phyloP scores from a whole-genome alignment of 2,888 invertebrate species.

The Acleris cristana region DNA sequence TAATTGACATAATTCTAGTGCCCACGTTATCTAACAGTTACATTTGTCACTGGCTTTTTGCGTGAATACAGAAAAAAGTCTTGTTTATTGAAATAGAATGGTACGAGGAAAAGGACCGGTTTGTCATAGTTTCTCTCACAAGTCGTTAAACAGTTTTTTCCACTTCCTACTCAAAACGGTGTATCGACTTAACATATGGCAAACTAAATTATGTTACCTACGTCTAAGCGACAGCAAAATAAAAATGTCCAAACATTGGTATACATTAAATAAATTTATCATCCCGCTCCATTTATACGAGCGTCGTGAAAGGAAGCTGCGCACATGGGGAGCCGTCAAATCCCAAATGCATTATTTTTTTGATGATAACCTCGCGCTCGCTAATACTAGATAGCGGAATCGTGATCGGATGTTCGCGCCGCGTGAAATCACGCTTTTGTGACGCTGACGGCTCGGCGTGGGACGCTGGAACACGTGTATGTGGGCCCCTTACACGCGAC shows the following conservation, averaged over 20 bases:
- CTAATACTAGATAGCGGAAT: conserved; percentile 81
- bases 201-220: conserved; percentile 82
- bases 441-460: conserved; percentile 59
- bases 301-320: conserved; percentile 78
- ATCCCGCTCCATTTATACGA: conserved; percentile 76
- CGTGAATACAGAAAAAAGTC: conserved; percentile 51
- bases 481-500: conserved; percentile 73
- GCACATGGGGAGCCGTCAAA: conserved; percentile 80
- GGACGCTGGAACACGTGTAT: conserved; percentile 77
- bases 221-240: conserved; percentile 81
- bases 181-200: conserved; percentile 80
- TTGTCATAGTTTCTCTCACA: conserved; percentile 75
- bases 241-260: conserved; percentile 84
- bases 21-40: conserved; percentile 50
- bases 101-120: conserved; percentile 62
- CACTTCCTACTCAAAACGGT: conserved; percentile 76
- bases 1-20: conserved; percentile 55
- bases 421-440: conserved; percentile 83
- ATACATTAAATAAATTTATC: conserved; percentile 84
- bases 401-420: conserved; percentile 81
- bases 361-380: conserved; percentile 75
- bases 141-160: conserved; percentile 80
- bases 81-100: conserved; percentile 58
- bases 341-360: conserved; percentile 82
- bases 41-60: conserved; percentile 62